Conservation (phyloP, 2,888 invertebrate species). For the Orchestes rusci region DNA sequence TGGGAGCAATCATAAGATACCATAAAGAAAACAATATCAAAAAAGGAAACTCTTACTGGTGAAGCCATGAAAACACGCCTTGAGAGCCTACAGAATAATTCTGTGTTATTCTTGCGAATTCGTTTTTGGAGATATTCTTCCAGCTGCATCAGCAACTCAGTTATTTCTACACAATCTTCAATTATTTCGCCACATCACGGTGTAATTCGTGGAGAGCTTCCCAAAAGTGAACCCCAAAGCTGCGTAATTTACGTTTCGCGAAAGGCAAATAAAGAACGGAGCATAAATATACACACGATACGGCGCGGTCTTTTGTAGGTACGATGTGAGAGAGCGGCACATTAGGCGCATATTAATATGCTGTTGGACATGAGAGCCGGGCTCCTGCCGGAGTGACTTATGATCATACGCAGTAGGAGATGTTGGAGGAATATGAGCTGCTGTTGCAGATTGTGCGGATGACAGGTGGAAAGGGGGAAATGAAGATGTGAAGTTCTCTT, state of each 20-base stretch:
- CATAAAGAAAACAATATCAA: too few relatives aligned
- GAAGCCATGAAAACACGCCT: too few relatives aligned
- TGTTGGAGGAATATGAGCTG: conserved; percentile 10
- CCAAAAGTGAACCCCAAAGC: conserved; percentile 36
- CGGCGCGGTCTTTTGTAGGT: conserved; percentile 24
- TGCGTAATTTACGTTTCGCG: conserved; percentile 39
- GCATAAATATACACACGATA: conserved; percentile 19
- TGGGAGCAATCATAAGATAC: too few relatives aligned
- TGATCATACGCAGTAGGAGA: conserved; percentile 12
- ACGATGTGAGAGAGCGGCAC: conserved; percentile 29
- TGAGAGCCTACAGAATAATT: too few relatives aligned
- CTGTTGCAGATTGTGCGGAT: conserved; percentile 5
- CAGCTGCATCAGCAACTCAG: too few relatives aligned
- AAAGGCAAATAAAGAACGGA: conserved; percentile 29
- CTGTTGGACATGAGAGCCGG: conserved; percentile 36
- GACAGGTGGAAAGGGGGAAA: conserved; percentile 1
- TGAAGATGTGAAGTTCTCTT: too few relatives aligned
- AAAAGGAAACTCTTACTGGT: too few relatives aligned
- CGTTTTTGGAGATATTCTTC: too few relatives aligned
- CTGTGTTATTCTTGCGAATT: too few relatives aligned
- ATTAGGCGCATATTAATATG: conserved; percentile 38
- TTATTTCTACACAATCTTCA: too few relatives aligned
- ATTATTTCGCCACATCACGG: too few relatives aligned
- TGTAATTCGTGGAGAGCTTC: conserved; percentile 11
- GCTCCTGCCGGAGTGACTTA: conserved; percentile 28